Evolutionary conservation across 2,797 vertebrate species (phyloP).

Genomic region (Vultur gryphus): DNA sequence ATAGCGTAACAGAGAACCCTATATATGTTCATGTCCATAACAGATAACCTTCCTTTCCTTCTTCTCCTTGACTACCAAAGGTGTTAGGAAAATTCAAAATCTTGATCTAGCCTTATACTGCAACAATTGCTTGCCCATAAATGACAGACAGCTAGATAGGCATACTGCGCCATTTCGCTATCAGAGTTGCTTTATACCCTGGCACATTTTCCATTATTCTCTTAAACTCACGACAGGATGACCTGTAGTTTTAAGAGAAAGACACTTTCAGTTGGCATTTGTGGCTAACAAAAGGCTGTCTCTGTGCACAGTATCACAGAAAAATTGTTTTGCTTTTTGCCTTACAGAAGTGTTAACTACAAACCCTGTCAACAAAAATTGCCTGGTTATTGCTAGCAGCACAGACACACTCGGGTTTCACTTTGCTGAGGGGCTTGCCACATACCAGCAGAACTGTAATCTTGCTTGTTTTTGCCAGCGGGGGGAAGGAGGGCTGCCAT

Average conservation of each 20-base stretch:
- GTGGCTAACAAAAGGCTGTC: background rate
- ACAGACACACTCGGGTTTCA: background rate
- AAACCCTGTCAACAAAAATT: background rate
- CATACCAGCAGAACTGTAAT: background rate
- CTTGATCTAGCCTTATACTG: background rate
- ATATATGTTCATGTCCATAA: background rate
- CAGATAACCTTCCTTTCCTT: background rate
- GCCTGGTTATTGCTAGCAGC: conserved; percentile 26
- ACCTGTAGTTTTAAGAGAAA: background rate
- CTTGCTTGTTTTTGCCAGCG: background rate
- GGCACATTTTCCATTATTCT: background rate
- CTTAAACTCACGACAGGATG: background rate
- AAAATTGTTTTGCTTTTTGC: background rate
- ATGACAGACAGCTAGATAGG: too few species aligned
- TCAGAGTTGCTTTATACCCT: background rate
- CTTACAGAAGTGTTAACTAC: background rate
- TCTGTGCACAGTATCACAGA: background rate
- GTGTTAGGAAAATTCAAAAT: background rate
- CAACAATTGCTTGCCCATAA: background rate
- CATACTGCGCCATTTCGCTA: background rate
- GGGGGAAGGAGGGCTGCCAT: background rate
- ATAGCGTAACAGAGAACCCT: background rate
- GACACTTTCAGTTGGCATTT: background rate
- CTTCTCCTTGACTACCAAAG: background rate
- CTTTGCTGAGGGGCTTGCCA: background rate